A percentile compares a stretch with the other conserved stretches of the same genome.
Evolutionary conservation across 2,797 vertebrate species (phyloP).

Genomic region (Paratrypauchen microcephalus): DNA sequence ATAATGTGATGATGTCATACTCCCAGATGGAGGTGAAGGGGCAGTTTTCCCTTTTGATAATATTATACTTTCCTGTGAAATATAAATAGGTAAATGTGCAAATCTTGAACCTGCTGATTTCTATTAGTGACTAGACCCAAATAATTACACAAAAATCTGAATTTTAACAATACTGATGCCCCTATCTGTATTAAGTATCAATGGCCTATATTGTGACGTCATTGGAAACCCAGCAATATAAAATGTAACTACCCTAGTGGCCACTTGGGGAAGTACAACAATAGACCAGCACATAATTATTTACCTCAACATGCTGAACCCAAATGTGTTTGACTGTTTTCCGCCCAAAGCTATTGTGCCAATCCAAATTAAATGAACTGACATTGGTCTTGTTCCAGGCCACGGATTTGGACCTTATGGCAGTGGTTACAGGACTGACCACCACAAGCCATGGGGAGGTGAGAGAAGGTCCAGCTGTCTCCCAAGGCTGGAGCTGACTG

Average conservation of each 20-base stretch:
- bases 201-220: no score
- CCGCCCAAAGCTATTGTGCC: not conserved
- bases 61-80: no score
- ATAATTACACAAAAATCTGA: no score
- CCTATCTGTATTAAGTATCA: no score
- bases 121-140: no score
- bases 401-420: conserved; percentile 51
- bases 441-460: conserved; percentile 66
- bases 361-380: conserved; percentile 27
- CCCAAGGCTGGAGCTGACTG: conserved; percentile 56
- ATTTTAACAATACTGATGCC: no score
- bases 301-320: no score
- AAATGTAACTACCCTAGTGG: not conserved
- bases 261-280: conserved; percentile 1
- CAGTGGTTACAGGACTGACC: conserved; percentile 42
- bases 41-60: no score
- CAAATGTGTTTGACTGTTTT: not conserved
- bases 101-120: no score
- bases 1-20: no score
- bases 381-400: conserved; percentile 45
- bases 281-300: not conserved
- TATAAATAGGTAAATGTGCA: no score
- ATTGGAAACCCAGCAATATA: not conserved
- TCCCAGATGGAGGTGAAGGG: no score
- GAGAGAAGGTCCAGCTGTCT: conserved; percentile 78